A percentile compares a stretch with the other conserved stretches of the same genome.
Evolutionary conservation across 2,797 vertebrate genomes (phyloP).

Genomic region (Microhierax caerulescens): DNA sequence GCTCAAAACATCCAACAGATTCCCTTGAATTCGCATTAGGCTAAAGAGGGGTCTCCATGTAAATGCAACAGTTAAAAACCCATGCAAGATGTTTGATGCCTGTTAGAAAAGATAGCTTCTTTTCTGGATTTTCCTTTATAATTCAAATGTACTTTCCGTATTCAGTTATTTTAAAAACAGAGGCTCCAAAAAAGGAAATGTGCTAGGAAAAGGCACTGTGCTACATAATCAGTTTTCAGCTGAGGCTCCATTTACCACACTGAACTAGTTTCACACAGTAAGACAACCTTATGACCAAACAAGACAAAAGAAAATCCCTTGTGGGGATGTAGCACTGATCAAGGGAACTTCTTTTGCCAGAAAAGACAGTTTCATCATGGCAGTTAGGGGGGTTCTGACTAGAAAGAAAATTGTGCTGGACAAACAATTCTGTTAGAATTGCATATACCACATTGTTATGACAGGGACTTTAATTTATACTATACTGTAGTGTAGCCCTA

Average conservation of each 20-base stretch:
- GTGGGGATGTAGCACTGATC: neutral
- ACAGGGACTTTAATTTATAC: conserved; percentile 42
- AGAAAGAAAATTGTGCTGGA: conserved; percentile 50
- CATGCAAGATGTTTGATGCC: neutral
- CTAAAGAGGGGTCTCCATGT: neutral
- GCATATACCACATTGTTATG: conserved; percentile 40
- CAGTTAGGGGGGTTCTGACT: conserved; percentile 24
- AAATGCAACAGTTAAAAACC: neutral
- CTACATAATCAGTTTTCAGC: neutral
- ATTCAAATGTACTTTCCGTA: neutral
- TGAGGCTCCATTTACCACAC: neutral
- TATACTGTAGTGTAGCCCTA: neutral
- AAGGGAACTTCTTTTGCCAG: conserved; percentile 30
- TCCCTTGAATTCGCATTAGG: neutral
- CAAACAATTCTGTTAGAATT: conserved; percentile 50
- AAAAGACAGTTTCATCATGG: conserved; percentile 37
- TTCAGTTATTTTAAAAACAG: neutral
- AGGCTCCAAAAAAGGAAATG: neutral
- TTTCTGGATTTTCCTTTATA: neutral
- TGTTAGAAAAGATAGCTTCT: neutral
- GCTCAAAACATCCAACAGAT: neutral
- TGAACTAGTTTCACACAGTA: conserved; percentile 12
- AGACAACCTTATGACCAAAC: conserved; percentile 16
- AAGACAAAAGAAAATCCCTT: conserved; percentile 26
- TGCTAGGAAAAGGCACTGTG: neutral